Percentiles rank a stretch among this genome's conserved stretches.
Conservation (phyloP, 1,140 invertebrate species). For the Limonius californicus region DNA sequence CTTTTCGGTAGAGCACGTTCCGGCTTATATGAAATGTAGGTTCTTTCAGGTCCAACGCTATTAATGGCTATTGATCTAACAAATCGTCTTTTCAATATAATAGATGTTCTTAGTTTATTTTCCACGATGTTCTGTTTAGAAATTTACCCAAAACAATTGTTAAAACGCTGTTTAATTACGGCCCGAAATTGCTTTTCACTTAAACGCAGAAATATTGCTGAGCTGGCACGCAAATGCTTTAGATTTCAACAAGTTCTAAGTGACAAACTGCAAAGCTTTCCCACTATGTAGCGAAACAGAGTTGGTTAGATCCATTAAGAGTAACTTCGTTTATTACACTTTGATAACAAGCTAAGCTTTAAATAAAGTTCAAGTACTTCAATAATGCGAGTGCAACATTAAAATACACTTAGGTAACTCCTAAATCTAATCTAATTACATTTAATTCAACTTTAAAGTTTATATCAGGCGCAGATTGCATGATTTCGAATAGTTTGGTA, state of each 20-base stretch:
- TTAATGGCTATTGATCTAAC: too few species aligned
- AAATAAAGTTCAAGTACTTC: constrained; percentile 12
- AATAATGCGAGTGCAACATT: constrained; percentile 13
- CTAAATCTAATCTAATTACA: constrained; percentile 13
- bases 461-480: constrained; percentile 3
- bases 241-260: too few species aligned
- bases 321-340: constrained; percentile 4
- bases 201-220: too few species aligned
- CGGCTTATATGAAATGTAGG: not conserved
- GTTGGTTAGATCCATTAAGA: constrained; percentile 3
- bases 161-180: too few species aligned
- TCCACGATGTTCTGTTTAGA: not conserved
- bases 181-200: not conserved
- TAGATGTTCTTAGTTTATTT: too few species aligned
- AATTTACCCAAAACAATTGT: too few species aligned
- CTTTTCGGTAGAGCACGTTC: not conserved
- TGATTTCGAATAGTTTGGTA: not conserved
- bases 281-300: not conserved
- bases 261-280: not conserved
- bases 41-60: too few species aligned
- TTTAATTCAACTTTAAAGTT: constrained; percentile 15
- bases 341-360: constrained; percentile 11
- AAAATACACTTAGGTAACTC: constrained; percentile 10
- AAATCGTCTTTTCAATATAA: too few species aligned
- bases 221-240: too few species aligned